Percentiles rank a stretch among this genome's conserved stretches.
phyloP scores from a whole-genome alignment of 2,888 invertebrate species.

The Camptogramma bilineatum region DNA sequence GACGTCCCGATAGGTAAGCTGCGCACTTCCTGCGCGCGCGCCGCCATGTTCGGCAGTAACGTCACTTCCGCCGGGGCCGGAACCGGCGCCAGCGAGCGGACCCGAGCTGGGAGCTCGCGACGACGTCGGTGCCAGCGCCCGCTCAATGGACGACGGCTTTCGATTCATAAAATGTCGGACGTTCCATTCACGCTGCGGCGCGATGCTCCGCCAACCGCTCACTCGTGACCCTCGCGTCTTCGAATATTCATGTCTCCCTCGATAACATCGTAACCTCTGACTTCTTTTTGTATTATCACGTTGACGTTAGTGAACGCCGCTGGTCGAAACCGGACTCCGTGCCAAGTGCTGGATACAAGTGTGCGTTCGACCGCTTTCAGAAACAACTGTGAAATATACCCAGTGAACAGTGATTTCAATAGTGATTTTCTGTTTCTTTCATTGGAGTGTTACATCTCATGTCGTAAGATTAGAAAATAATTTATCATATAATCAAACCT shows the following conservation, averaged over 20 bases:
- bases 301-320: constrained; percentile 75
- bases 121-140: constrained; percentile 57
- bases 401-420: constrained; percentile 76
- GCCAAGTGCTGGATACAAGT: constrained; percentile 80
- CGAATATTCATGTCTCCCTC: constrained; percentile 84
- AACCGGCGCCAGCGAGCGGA: constrained; percentile 66
- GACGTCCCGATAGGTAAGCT: constrained; percentile 84
- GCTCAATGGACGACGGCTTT: constrained; percentile 82
- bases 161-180: constrained; percentile 85
- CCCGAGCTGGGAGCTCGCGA: constrained; percentile 65
- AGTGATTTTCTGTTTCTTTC: constrained; percentile 64
- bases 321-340: constrained; percentile 71
- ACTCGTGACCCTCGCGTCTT: constrained; percentile 85
- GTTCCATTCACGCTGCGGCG: constrained; percentile 82
- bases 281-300: constrained; percentile 83
- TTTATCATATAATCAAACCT: constrained; percentile 44
- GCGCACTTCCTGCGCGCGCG: constrained; percentile 85
- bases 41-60: constrained; percentile 82
- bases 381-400: constrained; percentile 71
- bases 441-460: constrained; percentile 75
- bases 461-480: constrained; percentile 76
- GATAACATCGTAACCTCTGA: constrained; percentile 84
- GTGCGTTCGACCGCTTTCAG: constrained; percentile 64
- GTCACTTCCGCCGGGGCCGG: constrained; percentile 81
- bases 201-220: constrained; percentile 79